Percentiles rank a stretch among this genome's conserved stretches.
Evolutionary conservation across 2,888 invertebrate genomes (phyloP).

Genomic region (Omphaloscelis lunosa): DNA sequence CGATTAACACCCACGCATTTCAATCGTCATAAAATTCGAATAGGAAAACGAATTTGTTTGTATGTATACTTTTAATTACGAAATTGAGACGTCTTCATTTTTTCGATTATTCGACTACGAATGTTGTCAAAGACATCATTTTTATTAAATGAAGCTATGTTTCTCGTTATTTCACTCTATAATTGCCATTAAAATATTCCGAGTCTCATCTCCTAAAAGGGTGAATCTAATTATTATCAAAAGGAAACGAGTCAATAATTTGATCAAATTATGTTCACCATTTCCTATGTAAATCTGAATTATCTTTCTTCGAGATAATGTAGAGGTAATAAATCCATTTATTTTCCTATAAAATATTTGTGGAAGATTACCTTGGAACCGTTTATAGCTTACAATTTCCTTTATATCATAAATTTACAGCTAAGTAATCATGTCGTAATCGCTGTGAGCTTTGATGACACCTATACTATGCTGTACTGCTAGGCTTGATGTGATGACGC

Average conservation of each 20-base stretch:
- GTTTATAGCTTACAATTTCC: constrained; percentile 53
- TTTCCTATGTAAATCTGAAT: constrained; percentile 38
- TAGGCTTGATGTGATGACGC: constrained; percentile 59
- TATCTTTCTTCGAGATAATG: constrained; percentile 13
- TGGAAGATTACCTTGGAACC: constrained; percentile 24
- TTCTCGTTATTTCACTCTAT: background rate
- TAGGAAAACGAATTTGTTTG: constrained; percentile 28
- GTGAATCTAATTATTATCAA: constrained; percentile 22
- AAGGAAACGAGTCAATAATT: constrained; percentile 17
- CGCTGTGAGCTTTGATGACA: constrained; percentile 53
- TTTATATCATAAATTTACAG: constrained; percentile 53
- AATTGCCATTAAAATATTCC: background rate
- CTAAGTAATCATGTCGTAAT: constrained; percentile 56
- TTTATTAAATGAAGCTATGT: background rate
- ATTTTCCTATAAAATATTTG: constrained; percentile 49
- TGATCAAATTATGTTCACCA: constrained; percentile 4
- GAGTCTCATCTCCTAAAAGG: constrained; percentile 2
- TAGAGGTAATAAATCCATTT: constrained; percentile 37
- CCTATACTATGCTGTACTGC: too few relatives aligned
- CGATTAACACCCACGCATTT: constrained; percentile 56
- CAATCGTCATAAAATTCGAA: constrained; percentile 18
- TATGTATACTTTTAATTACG: constrained; percentile 38
- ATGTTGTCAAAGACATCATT: background rate
- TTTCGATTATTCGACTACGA: background rate
- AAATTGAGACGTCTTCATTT: background rate